A percentile compares a stretch with the other conserved stretches of the same genome.
These are phyloP conservation scores for Dreissena rostriformis DNA, from an alignment of 1,140 invertebrate genomes.

Conservation along the genomic window DNA sequence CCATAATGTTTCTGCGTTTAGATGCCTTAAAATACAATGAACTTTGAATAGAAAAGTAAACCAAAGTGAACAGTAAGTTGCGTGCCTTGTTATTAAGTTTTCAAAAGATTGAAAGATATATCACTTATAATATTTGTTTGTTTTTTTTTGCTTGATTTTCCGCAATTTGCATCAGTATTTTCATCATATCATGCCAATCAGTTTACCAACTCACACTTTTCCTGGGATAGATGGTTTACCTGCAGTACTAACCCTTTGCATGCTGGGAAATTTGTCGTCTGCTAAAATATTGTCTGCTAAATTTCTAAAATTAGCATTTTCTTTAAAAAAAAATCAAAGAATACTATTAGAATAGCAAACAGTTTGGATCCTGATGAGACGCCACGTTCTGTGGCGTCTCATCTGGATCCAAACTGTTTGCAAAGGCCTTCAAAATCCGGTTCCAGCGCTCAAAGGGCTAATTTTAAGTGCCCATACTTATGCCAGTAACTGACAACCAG, in stretches of 20 bases:
- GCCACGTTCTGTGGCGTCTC: no score
- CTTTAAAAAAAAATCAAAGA: no score
- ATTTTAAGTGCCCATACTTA: not conserved
- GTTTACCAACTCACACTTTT: not conserved
- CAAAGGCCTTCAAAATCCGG: no score
- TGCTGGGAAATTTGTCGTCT: no score
- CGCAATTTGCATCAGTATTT: not conserved
- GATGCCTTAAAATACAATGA: conserved; percentile 56
- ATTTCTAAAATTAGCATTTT: no score
- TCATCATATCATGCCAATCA: not conserved
- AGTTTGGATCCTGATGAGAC: no score
- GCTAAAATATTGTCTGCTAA: no score
- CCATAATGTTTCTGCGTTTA: conserved; percentile 63
- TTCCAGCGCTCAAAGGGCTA: no score
- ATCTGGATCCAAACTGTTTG: no score
- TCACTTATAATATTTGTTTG: not conserved
- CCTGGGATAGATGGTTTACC: no score
- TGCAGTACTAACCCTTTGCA: no score
- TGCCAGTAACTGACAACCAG: not conserved
- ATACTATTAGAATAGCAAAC: no score
- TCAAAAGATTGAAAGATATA: not conserved
- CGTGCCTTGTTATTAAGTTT: not conserved
- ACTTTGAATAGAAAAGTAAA: not conserved
- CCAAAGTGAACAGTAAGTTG: not conserved
- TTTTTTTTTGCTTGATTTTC: not conserved